Base-by-base conservation (phyloP, 2,888 invertebrate species). In the Drosophila mettleri region DNA sequence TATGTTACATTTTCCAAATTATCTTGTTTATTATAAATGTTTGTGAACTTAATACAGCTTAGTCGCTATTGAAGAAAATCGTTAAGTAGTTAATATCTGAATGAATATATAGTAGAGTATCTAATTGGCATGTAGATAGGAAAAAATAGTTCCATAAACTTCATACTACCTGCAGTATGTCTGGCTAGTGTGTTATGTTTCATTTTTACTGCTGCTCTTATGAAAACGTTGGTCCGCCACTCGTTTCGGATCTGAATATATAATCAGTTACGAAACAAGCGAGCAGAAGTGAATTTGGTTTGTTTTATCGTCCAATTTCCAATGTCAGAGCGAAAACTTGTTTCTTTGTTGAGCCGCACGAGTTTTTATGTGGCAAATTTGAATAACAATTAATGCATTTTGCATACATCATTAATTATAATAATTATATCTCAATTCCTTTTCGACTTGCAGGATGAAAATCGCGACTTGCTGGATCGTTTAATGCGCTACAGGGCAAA, bases 401-500 rank as follows among this genome's bases (percentile, higher is more conserved):
- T 4, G 1, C 4, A 18, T 48, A 20, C 20, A 18, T 46, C 14
- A 14, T 31, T 8, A 18, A 46, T 18, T 27, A 6, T 18, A 46
- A 7, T 22, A 4, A n/a, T 27, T 18, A 18, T 29, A n/a, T 18
- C 2, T 9, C 1, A 16, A n/a, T 34, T 72, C 63, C 2, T 20
- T 55, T n/a, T 39, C 43, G 7, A 55, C 72, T 94, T 95, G 71
- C 93, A 98, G 96, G 96, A 96, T 90, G 98, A 98, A 93, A 97
- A 98, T 93, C 94, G 95, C 39, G 94, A 96, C 74, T 93, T 98
- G 76, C 94, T 98, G 63, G 97, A 98, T 77, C 94, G 98, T 81
- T 94, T 98, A 85, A 97, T 98, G 92, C 96, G 96, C 80, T 96
- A 97, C 91, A 99, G 99, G 93, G 95, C 97, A 52, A 96, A 96